Evolutionary conservation across 2,113 vertebrate species (phyloP).

Genomic region (Neodontobutis hainanensis): DNA sequence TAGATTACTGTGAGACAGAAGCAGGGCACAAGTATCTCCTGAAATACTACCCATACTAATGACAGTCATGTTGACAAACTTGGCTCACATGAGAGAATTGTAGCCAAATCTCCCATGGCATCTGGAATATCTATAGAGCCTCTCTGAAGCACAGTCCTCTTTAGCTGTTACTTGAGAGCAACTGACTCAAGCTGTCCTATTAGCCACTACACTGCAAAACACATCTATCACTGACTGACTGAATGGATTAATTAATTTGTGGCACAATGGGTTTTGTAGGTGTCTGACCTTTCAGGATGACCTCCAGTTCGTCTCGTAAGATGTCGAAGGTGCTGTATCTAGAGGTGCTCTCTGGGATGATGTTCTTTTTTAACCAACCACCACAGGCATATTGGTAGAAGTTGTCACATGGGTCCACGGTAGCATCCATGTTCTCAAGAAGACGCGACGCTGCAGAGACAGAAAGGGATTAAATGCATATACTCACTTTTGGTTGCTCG

Average conservation of each 20-base stretch:
- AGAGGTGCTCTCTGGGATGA: constrained; percentile 93
- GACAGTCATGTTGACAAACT: constrained; percentile 41
- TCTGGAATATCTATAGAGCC: constrained; percentile 52
- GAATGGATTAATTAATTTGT: not conserved
- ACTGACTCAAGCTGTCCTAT: constrained; percentile 15
- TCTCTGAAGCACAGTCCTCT: constrained; percentile 41
- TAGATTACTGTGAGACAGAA: not conserved
- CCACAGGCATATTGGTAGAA: constrained; percentile 95
- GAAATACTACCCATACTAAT: not conserved
- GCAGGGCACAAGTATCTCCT: not conserved
- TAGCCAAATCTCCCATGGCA: constrained; percentile 38
- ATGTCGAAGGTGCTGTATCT: constrained; percentile 95
- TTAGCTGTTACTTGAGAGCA: constrained; percentile 29
- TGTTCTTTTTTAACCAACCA: constrained; percentile 92
- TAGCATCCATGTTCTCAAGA: constrained; percentile 91
- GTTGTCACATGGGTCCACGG: constrained; percentile 84
- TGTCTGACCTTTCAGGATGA: constrained; percentile 89
- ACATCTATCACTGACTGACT: not conserved
- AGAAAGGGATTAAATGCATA: not conserved
- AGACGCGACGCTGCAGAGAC: constrained; percentile 85
- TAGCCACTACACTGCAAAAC: constrained; percentile 8
- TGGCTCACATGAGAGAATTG: constrained; percentile 22
- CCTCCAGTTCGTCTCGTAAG: constrained; percentile 90
- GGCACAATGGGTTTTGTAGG: not conserved
- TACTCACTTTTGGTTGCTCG: not conserved